Evolutionary conservation across 2,888 invertebrate genomes (phyloP).

Genomic region (Mimas tiliae): DNA sequence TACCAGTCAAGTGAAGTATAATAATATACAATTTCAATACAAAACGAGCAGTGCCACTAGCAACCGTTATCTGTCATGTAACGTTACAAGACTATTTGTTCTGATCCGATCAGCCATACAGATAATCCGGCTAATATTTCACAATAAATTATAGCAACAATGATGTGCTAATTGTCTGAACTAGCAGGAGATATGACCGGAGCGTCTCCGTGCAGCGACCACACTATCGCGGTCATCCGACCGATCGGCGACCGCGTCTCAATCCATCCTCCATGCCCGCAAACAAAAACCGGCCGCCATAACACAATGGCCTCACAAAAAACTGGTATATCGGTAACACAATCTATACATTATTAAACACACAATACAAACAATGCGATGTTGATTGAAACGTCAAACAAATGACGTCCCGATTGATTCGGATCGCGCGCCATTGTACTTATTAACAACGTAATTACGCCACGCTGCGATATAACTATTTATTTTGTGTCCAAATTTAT

Average conservation of each 20-base stretch:
- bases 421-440: slow-evolving; percentile 71
- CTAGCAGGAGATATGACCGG: neutral
- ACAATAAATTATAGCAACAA: slow-evolving; percentile 61
- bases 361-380: slow-evolving; percentile 82
- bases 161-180: neutral
- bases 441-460: slow-evolving; percentile 82
- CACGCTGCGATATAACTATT: slow-evolving; percentile 79
- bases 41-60: neutral
- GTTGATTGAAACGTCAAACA: slow-evolving; percentile 84
- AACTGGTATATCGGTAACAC: slow-evolving; percentile 82
- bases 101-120: slow-evolving; percentile 6
- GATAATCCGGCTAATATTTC: slow-evolving; percentile 63
- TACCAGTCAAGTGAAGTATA: too few species aligned
- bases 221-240: neutral
- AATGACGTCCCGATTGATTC: slow-evolving; percentile 79
- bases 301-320: slow-evolving; percentile 65
- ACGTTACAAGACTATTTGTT: slow-evolving; percentile 9
- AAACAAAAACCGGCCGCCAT: slow-evolving; percentile 66
- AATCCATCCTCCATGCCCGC: slow-evolving; percentile 34
- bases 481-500: slow-evolving; percentile 79
- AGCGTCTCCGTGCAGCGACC: slow-evolving; percentile 29
- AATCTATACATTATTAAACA: slow-evolving; percentile 80
- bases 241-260: neutral
- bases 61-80: slow-evolving; percentile 18
- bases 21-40: neutral